These are phyloP conservation scores for Pseudopipra pipra DNA, from an alignment of 2,113 vertebrate species.

Conservation along the genomic window DNA sequence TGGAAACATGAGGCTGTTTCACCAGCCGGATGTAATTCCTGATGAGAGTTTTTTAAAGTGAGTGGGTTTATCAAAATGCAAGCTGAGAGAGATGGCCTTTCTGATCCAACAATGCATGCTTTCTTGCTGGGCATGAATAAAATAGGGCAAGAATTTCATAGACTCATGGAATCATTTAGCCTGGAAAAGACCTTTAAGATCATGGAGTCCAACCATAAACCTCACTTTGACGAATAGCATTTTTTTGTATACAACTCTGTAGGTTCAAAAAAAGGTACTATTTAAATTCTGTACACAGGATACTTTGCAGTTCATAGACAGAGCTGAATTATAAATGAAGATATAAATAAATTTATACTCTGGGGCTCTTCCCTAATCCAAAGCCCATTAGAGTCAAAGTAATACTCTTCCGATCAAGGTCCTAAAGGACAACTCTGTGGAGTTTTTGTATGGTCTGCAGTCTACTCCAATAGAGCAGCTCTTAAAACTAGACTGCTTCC, in stretches of 20 bases:
- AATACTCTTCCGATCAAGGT: background rate
- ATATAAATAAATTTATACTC: background rate
- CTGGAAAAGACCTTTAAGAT: background rate
- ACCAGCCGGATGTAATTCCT: background rate
- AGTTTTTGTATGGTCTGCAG: background rate
- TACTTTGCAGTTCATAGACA: background rate
- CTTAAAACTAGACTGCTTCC: background rate
- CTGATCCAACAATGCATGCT: background rate
- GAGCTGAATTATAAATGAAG: background rate
- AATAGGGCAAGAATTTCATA: background rate
- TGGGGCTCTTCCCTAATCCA: background rate
- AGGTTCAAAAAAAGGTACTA: background rate
- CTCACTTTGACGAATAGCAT: background rate
- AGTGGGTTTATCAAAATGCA: background rate
- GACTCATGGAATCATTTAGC: background rate
- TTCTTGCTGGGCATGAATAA: background rate
- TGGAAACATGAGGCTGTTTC: background rate
- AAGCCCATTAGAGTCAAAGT: background rate
- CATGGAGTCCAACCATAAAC: background rate
- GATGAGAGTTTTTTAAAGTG: background rate
- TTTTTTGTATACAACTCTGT: background rate
- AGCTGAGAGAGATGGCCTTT: background rate
- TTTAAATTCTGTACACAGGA: background rate
- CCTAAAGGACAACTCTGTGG: background rate
- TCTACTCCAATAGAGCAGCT: background rate